Evolutionary conservation across 1,140 invertebrate species (phyloP).

Genomic region (Neoseiulus cucumeris): DNA sequence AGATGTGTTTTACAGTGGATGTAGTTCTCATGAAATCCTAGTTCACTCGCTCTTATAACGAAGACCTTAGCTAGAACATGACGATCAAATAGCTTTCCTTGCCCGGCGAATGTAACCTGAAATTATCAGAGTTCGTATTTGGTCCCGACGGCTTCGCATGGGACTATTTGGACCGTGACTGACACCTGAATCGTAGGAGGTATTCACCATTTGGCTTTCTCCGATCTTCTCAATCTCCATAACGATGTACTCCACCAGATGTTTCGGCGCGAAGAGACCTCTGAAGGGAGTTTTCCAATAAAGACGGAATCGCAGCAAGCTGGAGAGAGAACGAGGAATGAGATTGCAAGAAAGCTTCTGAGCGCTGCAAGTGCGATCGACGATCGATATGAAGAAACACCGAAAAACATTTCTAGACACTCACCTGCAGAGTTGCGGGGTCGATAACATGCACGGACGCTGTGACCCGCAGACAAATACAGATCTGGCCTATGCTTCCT

Average conservation of each 20-base stretch:
- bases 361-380: too few relatives aligned
- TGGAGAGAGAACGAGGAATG: too few relatives aligned
- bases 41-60: constrained; percentile 68
- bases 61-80: constrained; percentile 82
- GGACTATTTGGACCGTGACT: too few relatives aligned
- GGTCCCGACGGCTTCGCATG: too few relatives aligned
- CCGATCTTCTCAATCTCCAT: constrained; percentile 76
- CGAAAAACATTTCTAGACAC: too few relatives aligned
- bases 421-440: constrained; percentile 62
- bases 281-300: constrained; percentile 75
- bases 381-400: too few relatives aligned
- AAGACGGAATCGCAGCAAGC: constrained; percentile 58
- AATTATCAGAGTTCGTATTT: too few relatives aligned
- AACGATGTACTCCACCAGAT: constrained; percentile 75
- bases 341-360: too few relatives aligned
- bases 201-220: constrained; percentile 31
- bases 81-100: constrained; percentile 25
- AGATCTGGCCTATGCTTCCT: constrained; percentile 77
- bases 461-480: constrained; percentile 69
- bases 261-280: constrained; percentile 68
- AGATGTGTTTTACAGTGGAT: constrained; percentile 77
- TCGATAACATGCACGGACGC: constrained; percentile 81
- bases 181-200: neutral
- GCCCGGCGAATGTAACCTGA: neutral
- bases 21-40: constrained; percentile 59